These are phyloP conservation scores for Hesperophylax magnus DNA, from an alignment of 1,140 invertebrate genomes.

Conservation along the genomic window DNA sequence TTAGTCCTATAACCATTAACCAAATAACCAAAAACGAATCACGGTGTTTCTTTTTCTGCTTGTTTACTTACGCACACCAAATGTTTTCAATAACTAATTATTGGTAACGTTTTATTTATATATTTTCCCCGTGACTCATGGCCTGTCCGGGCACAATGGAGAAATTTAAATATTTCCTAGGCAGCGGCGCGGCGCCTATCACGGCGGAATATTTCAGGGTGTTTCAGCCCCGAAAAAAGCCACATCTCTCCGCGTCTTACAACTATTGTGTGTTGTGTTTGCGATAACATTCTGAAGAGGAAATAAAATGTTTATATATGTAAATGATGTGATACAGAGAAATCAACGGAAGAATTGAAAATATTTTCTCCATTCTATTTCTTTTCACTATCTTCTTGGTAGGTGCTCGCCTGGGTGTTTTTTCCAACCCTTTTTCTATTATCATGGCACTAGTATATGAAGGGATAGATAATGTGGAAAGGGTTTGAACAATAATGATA, in stretches of 20 bases:
- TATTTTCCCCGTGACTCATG: constrained; percentile 23
- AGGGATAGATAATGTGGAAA: background rate
- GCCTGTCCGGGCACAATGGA: constrained; percentile 36
- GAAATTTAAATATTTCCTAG: constrained; percentile 39
- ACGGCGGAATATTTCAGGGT: constrained; percentile 1
- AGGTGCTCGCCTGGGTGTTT: no score
- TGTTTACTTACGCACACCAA: background rate
- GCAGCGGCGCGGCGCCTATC: constrained; percentile 19
- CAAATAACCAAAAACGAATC: no score
- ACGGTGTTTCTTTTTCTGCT: background rate
- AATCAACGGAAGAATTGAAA: no score
- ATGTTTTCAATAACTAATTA: background rate
- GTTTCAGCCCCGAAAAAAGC: constrained; percentile 6
- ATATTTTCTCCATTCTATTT: no score
- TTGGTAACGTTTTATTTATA: constrained; percentile 40
- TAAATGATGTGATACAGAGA: constrained; percentile 5
- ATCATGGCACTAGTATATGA: no score
- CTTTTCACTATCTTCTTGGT: no score
- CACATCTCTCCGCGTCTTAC: background rate
- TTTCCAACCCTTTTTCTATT: no score
- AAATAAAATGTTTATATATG: constrained; percentile 29
- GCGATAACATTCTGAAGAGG: constrained; percentile 26
- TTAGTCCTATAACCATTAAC: no score
- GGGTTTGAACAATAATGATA: no score
- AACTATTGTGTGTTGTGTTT: constrained; percentile 17